A percentile compares a stretch with the other conserved stretches of the same genome.
phyloP scores from a whole-genome alignment of 2,113 vertebrate species.

The Pseudonaja textilis region DNA sequence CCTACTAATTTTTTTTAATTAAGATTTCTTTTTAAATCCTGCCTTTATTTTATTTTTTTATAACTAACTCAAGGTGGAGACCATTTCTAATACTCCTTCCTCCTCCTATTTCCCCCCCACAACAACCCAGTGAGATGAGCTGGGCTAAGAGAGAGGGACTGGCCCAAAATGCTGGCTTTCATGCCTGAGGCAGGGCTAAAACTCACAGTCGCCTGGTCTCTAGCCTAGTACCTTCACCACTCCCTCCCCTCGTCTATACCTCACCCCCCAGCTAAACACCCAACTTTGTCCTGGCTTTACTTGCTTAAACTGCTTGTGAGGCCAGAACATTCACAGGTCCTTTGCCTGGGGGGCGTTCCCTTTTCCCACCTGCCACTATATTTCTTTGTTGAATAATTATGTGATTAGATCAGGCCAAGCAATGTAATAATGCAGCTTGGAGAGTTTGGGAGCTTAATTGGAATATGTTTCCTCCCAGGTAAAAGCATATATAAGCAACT shows the following conservation, averaged over 20 bases:
- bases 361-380: slow-evolving; percentile 46
- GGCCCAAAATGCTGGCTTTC: too few relatives aligned
- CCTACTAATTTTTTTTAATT: not conserved
- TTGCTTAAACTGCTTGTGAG: not conserved
- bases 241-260: not conserved
- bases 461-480: slow-evolving; percentile 3
- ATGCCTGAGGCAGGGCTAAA: too few relatives aligned
- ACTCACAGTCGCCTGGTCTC: too few relatives aligned
- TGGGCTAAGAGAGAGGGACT: too few relatives aligned
- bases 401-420: slow-evolving; percentile 34
- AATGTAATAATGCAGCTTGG: slow-evolving; percentile 39
- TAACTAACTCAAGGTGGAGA: not conserved
- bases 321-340: slow-evolving; percentile 7
- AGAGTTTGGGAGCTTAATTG: slow-evolving; percentile 45
- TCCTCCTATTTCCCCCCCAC: not conserved
- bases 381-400: slow-evolving; percentile 49
- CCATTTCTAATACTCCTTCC: not conserved
- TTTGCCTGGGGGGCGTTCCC: not conserved
- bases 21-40: not conserved
- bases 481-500: slow-evolving; percentile 2
- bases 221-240: not conserved
- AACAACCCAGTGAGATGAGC: not conserved
- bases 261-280: not conserved
- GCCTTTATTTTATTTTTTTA: not conserved
- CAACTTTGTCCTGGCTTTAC: not conserved